phyloP scores from a whole-genome alignment of 2,888 invertebrate genomes.

The Hoplodrina ambigua region DNA sequence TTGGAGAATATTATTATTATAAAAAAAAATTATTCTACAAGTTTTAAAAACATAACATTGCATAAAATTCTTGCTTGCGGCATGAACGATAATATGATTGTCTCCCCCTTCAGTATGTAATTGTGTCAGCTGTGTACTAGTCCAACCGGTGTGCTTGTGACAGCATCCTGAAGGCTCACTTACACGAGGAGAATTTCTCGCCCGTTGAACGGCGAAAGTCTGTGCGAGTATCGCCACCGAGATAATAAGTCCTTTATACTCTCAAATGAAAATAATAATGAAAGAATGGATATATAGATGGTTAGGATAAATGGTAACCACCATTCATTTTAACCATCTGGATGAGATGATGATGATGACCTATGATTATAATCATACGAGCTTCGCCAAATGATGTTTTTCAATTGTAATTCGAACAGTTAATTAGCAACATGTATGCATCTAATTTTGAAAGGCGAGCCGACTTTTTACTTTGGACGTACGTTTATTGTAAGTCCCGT shows the following conservation, averaged over 20 bases:
- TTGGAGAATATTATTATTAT: too few relatives aligned
- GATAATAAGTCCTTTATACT: too few relatives aligned
- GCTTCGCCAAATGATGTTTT: neutral
- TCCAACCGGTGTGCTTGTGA: slow-evolving; percentile 3
- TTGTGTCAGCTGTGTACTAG: slow-evolving; percentile 8
- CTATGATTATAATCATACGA: too few relatives aligned
- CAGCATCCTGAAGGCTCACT: slow-evolving; percentile 3
- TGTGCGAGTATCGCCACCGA: neutral
- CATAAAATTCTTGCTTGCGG: neutral
- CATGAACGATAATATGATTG: neutral
- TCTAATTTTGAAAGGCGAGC: neutral
- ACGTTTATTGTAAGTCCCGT: neutral
- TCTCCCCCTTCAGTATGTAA: slow-evolving; percentile 9
- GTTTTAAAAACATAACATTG: neutral
- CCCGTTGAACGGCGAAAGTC: too few relatives aligned
- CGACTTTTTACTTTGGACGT: too few relatives aligned
- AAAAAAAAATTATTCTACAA: neutral
- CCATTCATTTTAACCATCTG: too few relatives aligned
- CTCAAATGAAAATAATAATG: too few relatives aligned
- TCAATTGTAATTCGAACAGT: neutral
- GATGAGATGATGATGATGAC: too few relatives aligned
- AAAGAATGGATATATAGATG: too few relatives aligned
- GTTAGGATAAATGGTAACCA: too few relatives aligned
- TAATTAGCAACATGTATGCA: neutral
- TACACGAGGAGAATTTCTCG: neutral